Conservation (phyloP, 2,888 invertebrate genomes). For the Lithophane socia region DNA sequence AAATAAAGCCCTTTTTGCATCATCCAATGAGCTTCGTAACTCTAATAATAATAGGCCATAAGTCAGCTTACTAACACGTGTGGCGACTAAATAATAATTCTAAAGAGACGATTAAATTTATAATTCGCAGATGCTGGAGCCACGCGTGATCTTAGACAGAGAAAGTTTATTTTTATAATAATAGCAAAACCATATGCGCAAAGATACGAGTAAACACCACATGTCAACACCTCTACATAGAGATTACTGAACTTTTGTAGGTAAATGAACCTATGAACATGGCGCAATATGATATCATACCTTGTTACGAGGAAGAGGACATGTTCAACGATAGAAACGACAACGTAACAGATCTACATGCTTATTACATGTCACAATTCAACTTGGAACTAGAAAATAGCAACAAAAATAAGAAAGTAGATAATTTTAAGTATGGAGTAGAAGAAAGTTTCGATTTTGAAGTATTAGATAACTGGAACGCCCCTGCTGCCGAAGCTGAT, state of each 20-base stretch:
- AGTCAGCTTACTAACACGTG: constrained; percentile 79
- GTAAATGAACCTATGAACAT: constrained; percentile 86
- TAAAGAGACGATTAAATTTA: constrained; percentile 85
- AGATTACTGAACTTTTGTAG: constrained; percentile 86
- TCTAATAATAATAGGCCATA: constrained; percentile 68
- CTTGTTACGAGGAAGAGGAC: constrained; percentile 83
- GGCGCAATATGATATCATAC: constrained; percentile 86
- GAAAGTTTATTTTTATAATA: constrained; percentile 91
- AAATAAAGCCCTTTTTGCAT: constrained; percentile 58
- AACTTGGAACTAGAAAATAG: constrained; percentile 87
- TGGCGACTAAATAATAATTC: constrained; percentile 78
- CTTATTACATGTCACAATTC: constrained; percentile 89
- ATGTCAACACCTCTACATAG: constrained; percentile 84
- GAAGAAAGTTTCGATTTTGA: constrained; percentile 88
- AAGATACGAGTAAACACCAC: constrained; percentile 81
- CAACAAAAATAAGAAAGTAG: constrained; percentile 77
- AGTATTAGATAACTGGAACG: constrained; percentile 81
- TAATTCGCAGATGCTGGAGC: constrained; percentile 88
- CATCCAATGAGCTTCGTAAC: constrained; percentile 58
- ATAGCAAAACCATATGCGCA: constrained; percentile 88
- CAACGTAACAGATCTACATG: constrained; percentile 85
- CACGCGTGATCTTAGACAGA: constrained; percentile 85
- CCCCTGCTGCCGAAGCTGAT: constrained; percentile 71
- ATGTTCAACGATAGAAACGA: constrained; percentile 83
- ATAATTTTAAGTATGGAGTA: constrained; percentile 82